phyloP scores from a whole-genome alignment of 1,140 invertebrate genomes.

The Lineus longissimus region DNA sequence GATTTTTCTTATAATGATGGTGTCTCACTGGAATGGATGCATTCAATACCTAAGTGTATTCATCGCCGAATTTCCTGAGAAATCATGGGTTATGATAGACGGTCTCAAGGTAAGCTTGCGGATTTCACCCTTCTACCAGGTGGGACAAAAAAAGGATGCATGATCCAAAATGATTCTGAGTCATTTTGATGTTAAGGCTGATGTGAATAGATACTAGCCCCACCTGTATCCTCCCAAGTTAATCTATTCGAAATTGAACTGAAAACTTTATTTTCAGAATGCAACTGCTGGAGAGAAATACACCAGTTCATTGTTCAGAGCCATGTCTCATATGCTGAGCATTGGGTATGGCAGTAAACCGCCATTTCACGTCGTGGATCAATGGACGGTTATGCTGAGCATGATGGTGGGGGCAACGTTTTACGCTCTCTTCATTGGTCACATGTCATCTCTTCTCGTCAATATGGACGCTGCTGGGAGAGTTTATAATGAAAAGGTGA shows the following conservation, averaged over 20 bases:
- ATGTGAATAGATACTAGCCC: no score
- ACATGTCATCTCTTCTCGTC: background rate
- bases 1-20: background rate
- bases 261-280: background rate
- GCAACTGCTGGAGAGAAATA: background rate
- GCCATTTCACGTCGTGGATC: background rate
- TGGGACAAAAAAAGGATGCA: no score
- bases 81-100: background rate
- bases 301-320: background rate
- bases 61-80: background rate
- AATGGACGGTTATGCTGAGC: background rate
- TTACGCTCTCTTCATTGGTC: constrained; percentile 6
- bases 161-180: no score
- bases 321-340: constrained; percentile 8
- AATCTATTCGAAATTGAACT: no score
- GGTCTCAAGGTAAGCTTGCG: background rate
- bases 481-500: constrained; percentile 5
- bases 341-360: constrained; percentile 4
- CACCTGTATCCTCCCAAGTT: no score
- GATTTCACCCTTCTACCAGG: background rate
- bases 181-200: no score
- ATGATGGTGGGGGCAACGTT: constrained; percentile 9
- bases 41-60: background rate
- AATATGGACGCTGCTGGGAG: background rate
- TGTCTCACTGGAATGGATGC: constrained; percentile 11